A percentile compares a stretch with the other conserved stretches of the same genome.
Evolutionary conservation across 2,113 vertebrate species (phyloP).

Genomic region (Lepus americanus): DNA sequence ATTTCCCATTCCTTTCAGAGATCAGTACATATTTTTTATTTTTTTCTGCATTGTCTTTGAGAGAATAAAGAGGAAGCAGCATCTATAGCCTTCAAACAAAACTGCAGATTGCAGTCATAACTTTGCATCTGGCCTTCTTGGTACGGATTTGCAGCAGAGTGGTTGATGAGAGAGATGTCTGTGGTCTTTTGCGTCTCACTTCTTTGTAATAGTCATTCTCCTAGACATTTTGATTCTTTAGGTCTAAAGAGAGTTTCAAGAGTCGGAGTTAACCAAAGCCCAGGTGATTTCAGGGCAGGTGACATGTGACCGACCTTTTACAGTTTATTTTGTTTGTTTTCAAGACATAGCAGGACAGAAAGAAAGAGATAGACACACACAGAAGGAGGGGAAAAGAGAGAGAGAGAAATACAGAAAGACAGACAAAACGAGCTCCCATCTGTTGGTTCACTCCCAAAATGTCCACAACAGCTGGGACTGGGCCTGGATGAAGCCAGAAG

Average conservation of each 20-base stretch:
- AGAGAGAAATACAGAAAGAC: no score
- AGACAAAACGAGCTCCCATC: no score
- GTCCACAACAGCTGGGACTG: no score
- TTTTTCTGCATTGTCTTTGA: not conserved
- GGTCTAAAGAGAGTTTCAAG: not conserved
- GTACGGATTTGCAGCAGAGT: not conserved
- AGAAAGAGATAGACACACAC: no score
- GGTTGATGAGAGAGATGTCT: not conserved
- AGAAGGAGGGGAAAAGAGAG: no score
- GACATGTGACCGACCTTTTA: not conserved
- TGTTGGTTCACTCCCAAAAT: no score
- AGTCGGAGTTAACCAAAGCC: not conserved
- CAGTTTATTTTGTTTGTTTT: no score
- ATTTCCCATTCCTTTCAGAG: not conserved
- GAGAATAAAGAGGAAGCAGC: not conserved
- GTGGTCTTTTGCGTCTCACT: not conserved
- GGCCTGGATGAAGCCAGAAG: no score
- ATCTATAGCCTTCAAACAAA: not conserved
- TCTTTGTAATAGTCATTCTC: not conserved
- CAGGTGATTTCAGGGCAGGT: not conserved
- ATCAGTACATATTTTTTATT: not conserved
- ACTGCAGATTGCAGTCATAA: not conserved
- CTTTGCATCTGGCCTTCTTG: not conserved
- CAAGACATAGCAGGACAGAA: no score
- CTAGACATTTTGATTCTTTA: not conserved